Evolutionary conservation across 2,888 invertebrate species (phyloP).

Genomic region (Eucera pruinosa): DNA sequence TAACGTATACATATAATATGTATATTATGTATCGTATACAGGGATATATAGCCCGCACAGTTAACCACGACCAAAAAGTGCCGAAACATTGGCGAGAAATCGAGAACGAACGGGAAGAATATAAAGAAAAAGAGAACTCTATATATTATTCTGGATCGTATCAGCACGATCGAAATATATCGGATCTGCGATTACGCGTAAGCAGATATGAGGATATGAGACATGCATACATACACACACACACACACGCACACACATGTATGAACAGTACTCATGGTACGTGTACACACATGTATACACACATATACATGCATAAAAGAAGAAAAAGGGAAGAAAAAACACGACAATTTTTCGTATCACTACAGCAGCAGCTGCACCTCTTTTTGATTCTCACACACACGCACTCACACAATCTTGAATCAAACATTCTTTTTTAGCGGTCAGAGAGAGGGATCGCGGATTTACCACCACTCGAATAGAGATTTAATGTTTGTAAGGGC

Average conservation of each 20-base stretch:
- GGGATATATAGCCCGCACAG: constrained; percentile 45
- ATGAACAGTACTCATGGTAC: no score
- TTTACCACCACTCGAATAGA: constrained; percentile 76
- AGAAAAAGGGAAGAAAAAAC: constrained; percentile 4
- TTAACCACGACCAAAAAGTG: constrained; percentile 57
- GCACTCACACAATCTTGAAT: constrained; percentile 65
- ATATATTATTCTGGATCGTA: constrained; percentile 34
- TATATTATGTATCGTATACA: constrained; percentile 53
- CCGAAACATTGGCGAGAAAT: constrained; percentile 52
- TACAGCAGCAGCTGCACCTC: constrained; percentile 54
- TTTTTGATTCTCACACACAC: constrained; percentile 55
- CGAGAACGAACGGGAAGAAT: constrained; percentile 21
- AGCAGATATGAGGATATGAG: not conserved
- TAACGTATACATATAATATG: constrained; percentile 48
- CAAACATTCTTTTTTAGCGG: constrained; percentile 68
- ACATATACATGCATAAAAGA: not conserved
- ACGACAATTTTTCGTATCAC: constrained; percentile 33
- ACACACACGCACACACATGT: not conserved
- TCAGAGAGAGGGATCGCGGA: constrained; percentile 69
- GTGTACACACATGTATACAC: no score
- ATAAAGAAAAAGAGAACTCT: constrained; percentile 23
- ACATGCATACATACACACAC: not conserved
- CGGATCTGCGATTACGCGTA: constrained; percentile 29
- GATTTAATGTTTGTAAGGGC: constrained; percentile 81
- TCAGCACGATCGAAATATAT: constrained; percentile 32